Evolutionary conservation across 2,797 vertebrate species (phyloP).

Genomic region (Amazonetta brasiliensis): DNA sequence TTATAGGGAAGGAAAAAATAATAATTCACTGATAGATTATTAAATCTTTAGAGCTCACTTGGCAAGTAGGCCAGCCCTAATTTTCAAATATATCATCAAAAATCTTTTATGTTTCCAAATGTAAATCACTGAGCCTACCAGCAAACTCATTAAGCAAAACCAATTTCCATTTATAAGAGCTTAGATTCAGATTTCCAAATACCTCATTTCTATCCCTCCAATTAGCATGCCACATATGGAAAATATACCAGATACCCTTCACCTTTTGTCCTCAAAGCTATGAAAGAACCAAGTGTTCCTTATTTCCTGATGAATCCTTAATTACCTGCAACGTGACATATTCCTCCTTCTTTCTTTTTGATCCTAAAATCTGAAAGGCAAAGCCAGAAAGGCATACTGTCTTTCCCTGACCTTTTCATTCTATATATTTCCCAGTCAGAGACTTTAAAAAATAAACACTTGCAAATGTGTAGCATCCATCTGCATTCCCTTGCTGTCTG

Average conservation of each 20-base stretch:
- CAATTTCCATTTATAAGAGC: conserved; percentile 50
- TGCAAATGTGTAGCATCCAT: background rate
- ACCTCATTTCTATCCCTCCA: conserved; percentile 32
- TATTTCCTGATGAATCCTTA: conserved; percentile 72
- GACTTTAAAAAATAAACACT: conserved; percentile 55
- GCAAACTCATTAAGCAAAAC: conserved; percentile 40
- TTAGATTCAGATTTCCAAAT: conserved; percentile 40
- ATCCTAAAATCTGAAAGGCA: conserved; percentile 36
- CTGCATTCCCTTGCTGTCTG: background rate
- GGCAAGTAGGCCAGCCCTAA: background rate
- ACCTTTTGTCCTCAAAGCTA: conserved; percentile 65
- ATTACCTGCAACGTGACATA: conserved; percentile 69
- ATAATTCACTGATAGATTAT: background rate
- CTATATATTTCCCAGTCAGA: conserved; percentile 1
- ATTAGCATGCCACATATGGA: conserved; percentile 65
- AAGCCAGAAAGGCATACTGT: conserved; percentile 5
- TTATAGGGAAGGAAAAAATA: background rate
- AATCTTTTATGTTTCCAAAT: conserved; percentile 1
- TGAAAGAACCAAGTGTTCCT: conserved; percentile 51
- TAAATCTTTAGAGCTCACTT: background rate
- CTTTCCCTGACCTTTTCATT: conserved; percentile 44
- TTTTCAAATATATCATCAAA: conserved; percentile 14
- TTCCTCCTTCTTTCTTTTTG: conserved; percentile 61
- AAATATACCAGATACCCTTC: conserved; percentile 62
- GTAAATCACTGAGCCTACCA: background rate